Conservation (phyloP, 2,888 invertebrate species). For the Copidosoma aretas region DNA sequence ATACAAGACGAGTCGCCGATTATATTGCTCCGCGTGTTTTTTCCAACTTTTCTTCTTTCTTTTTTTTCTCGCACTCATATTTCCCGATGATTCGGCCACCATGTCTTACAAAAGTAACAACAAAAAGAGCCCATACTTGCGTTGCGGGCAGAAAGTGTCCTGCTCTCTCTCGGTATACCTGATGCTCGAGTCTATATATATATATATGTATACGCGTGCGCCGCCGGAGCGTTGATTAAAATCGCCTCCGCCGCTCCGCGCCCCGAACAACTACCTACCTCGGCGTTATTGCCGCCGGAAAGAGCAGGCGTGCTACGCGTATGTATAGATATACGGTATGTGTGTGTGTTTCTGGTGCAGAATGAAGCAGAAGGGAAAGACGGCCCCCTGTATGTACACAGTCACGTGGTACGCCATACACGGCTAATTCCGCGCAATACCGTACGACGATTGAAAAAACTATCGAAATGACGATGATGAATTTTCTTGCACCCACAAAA, state of each 20-base stretch:
- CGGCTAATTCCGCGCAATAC: too few relatives aligned
- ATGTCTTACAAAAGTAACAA: too few relatives aligned
- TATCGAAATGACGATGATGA: too few relatives aligned
- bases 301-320: conserved; percentile 41
- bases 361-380: conserved; percentile 24
- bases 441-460: too few relatives aligned
- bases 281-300: conserved; percentile 10
- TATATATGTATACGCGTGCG: background rate
- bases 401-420: too few relatives aligned
- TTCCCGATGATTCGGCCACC: too few relatives aligned
- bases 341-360: too few relatives aligned
- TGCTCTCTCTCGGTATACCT: background rate
- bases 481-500: too few relatives aligned
- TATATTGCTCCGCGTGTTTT: background rate
- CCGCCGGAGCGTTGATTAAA: conserved; percentile 59
- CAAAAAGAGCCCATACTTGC: too few relatives aligned
- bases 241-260: conserved; percentile 52
- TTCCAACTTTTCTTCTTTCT: background rate
- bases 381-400: background rate
- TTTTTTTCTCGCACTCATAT: background rate
- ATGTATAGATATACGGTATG: conserved; percentile 29
- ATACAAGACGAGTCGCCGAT: background rate
- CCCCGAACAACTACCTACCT: too few relatives aligned
- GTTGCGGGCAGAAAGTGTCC: background rate
- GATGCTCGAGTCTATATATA: too few relatives aligned